phyloP scores from a whole-genome alignment of 2,888 invertebrate genomes.

The Tillus elongatus region DNA sequence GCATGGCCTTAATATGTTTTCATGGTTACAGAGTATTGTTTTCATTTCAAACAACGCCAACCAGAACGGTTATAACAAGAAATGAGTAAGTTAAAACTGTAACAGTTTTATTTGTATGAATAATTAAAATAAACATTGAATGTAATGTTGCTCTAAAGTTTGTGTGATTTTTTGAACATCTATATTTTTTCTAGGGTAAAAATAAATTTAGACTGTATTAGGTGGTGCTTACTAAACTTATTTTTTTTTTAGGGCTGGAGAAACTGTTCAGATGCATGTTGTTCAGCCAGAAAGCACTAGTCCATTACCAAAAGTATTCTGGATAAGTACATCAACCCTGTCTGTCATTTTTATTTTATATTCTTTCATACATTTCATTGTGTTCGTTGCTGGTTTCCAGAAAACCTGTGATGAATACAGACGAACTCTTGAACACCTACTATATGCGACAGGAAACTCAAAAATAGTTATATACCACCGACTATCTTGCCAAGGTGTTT shows the following conservation, averaged over 20 bases:
- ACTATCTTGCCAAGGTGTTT: conserved; percentile 62
- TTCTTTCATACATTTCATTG: conserved; percentile 57
- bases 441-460: conserved; percentile 49
- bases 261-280: conserved; percentile 56
- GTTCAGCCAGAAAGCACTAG: conserved; percentile 50
- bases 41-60: conserved; percentile 30
- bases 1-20: conserved; percentile 54
- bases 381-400: conserved; percentile 64
- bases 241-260: conserved; percentile 59
- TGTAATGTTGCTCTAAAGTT: too few relatives aligned
- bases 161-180: too few relatives aligned
- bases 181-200: too few relatives aligned
- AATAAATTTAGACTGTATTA: too few relatives aligned
- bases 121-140: too few relatives aligned
- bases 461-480: conserved; percentile 55
- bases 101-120: too few relatives aligned
- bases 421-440: conserved; percentile 52
- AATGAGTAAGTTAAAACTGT: conserved; percentile 33
- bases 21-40: conserved; percentile 57
- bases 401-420: conserved; percentile 70
- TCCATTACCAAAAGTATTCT: conserved; percentile 53
- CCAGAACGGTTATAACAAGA: conserved; percentile 35
- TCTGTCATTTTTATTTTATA: conserved; percentile 56
- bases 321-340: conserved; percentile 58
- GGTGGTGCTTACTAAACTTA: too few relatives aligned